Base-by-base conservation (phyloP, 2,797 vertebrate genomes). In the Chelmon rostratus region DNA sequence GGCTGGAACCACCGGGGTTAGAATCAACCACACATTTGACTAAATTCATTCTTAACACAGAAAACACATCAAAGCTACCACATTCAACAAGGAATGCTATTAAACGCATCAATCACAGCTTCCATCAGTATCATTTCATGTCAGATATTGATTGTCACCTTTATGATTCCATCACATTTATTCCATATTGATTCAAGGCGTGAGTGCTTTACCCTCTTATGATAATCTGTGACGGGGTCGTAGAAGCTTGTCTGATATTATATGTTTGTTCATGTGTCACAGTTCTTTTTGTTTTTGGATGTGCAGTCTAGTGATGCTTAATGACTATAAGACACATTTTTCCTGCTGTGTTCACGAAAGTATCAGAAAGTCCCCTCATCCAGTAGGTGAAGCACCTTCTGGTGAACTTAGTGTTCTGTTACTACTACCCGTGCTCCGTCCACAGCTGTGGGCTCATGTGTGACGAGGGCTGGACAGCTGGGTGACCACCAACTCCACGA, bases 381-480 rank as follows among this genome's bases (percentile, higher is more conserved):
- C 12, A 3, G 2, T 8, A 12, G 13, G 57, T 56, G 15, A 66
- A 35, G 21, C 28, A 10, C 44, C 47, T 23, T 44, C 42, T 46
- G 62, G 0, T 73, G 38, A 75, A 68, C 9, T 31, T 53, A 63
- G 37, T 62, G 42, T 76, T 40, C 2, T 70, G 57, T 18, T 10
- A 46, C 10, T 15, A 4, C 67, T 79, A 77, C 62, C 59, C 47
- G 68, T 0, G 59, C 59, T 6, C 37, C 58, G 74, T 65, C 79
- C 67, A 50, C 75, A 71, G 72, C 78, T 87, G 78, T 63, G 78
- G 47, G 50, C 10, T 74, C 47, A 44, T 33, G 69, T 37, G 16
- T 50, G 83, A 88, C 5, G 37, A 68, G 44, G 31, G 37, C 8
- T 0, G 56, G 69, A 79, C 86, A 92, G 87, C 83, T 73, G 83